Percentiles rank a stretch among this genome's conserved stretches.
Conservation (phyloP, 2,797 vertebrate species). For the Chelon labrosus region DNA sequence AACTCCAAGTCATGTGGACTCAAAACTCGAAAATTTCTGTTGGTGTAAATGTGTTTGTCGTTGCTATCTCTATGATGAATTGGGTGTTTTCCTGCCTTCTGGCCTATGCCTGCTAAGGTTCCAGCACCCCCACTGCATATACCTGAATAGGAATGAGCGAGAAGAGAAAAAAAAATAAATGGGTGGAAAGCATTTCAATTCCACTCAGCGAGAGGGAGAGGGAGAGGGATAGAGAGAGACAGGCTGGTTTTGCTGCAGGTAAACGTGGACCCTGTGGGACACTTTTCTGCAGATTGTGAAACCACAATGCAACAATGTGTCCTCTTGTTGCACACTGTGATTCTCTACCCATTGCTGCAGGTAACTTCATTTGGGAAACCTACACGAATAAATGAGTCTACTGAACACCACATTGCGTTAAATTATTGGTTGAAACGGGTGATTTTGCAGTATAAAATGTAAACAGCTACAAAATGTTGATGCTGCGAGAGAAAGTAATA, state of each 20-base stretch:
- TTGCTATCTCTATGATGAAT: conserved; percentile 58
- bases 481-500: not conserved
- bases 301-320: conserved; percentile 40
- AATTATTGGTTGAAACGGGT: not conserved
- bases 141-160: conserved; percentile 43
- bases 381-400: not conserved
- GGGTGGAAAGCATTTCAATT: conserved; percentile 44
- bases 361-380: conserved; percentile 17
- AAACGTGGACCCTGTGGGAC: conserved; percentile 58
- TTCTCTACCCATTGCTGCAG: conserved; percentile 27
- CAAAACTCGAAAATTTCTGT: conserved; percentile 8
- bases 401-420: conserved; percentile 12
- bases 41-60: conserved; percentile 41
- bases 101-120: conserved; percentile 33
- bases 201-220: conserved; percentile 8
- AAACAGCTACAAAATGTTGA: not conserved
- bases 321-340: conserved; percentile 22
- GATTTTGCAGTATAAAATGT: not conserved
- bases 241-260: conserved; percentile 66
- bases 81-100: conserved; percentile 39
- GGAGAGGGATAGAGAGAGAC: conserved; percentile 19
- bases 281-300: conserved; percentile 61
- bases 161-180: conserved; percentile 28
- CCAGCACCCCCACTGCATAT: conserved; percentile 14
- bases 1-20: conserved; percentile 26